A percentile compares a stretch with the other conserved stretches of the same genome.
These are phyloP conservation scores for Pocillopora verrucosa DNA, from an alignment of 64 coral and sea anemone genomes.

Conservation along the genomic window DNA sequence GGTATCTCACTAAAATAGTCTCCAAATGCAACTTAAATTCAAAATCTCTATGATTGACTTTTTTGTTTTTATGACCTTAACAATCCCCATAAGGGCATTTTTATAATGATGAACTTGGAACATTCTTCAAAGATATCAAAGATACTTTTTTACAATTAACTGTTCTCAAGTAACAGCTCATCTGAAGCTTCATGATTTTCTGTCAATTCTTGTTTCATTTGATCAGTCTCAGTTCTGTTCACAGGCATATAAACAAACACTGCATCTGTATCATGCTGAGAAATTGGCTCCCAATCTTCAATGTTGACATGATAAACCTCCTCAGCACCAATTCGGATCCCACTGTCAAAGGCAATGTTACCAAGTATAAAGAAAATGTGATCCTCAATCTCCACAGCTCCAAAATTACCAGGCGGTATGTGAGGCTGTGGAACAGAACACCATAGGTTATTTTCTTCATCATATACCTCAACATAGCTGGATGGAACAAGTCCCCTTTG, in stretches of 20 bases:
- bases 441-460: conserved; percentile 27
- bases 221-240: neutral
- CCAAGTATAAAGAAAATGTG: conserved; percentile 30
- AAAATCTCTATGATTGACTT: too few species aligned
- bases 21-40: too few species aligned
- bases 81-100: too few species aligned
- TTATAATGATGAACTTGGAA: too few species aligned
- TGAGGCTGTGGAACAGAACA: conserved; percentile 13
- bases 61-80: too few species aligned
- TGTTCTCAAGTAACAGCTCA: neutral
- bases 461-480: conserved; percentile 11
- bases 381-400: conserved; percentile 13
- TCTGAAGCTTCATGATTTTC: neutral
- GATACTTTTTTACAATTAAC: neutral
- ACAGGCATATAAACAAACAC: conserved; percentile 36
- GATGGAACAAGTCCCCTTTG: conserved; percentile 34
- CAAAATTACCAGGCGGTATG: conserved; percentile 33
- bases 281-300: conserved; percentile 19
- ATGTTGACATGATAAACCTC: conserved; percentile 38
- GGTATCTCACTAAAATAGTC: too few species aligned
- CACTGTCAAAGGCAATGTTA: conserved; percentile 23
- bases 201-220: neutral
- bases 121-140: too few species aligned
- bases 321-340: conserved; percentile 6
- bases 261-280: neutral